Conservation (phyloP, 2,113 vertebrate genomes). For the Daphoenositta chrysoptera region DNA sequence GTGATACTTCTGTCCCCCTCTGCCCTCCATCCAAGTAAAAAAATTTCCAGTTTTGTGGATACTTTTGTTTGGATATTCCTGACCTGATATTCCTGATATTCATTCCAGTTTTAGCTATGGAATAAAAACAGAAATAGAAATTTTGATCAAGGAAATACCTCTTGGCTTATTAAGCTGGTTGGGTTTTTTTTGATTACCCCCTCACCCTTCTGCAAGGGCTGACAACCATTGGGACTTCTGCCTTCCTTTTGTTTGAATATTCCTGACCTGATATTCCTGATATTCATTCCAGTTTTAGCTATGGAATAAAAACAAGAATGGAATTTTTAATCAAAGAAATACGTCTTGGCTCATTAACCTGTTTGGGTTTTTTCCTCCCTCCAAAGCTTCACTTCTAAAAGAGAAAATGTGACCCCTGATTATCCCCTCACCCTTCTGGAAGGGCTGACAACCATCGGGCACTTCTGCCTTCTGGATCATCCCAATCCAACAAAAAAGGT, state of each 20-base stretch:
- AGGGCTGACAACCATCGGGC: conserved; percentile 90
- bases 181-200: no score
- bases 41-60: background rate
- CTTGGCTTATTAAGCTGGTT: background rate
- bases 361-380: background rate
- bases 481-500: conserved; percentile 82
- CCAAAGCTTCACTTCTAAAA: conserved; percentile 77
- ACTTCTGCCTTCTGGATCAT: conserved; percentile 91
- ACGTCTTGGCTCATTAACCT: background rate
- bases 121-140: background rate
- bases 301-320: no score
- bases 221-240: no score
- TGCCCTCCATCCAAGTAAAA: background rate
- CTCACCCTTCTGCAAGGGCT: no score
- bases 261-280: no score
- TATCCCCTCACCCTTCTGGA: conserved; percentile 93
- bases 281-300: no score
- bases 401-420: conserved; percentile 93
- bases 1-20: background rate
- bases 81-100: background rate
- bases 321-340: background rate
- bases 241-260: no score
- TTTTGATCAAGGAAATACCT: background rate
- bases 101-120: background rate
- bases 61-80: background rate